phyloP scores from a whole-genome alignment of 2,113 vertebrate genomes.

The Psophia crepitans region DNA sequence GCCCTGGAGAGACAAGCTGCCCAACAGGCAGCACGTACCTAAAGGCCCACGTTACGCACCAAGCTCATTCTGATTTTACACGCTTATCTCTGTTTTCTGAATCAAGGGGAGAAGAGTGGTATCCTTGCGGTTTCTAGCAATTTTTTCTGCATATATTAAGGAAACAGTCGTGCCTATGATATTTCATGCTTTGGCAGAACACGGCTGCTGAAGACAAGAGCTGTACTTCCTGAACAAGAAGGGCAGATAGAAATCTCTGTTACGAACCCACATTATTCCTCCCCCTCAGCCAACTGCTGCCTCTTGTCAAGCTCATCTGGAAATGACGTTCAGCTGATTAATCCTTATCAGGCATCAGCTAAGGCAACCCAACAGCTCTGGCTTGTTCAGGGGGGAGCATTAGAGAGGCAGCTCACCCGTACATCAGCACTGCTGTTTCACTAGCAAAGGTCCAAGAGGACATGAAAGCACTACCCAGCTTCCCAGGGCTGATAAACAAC shows the following conservation, averaged over 20 bases:
- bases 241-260: constrained; percentile 49
- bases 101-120: neutral
- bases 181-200: constrained; percentile 52
- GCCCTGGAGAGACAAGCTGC: neutral
- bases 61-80: neutral
- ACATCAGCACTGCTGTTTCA: neutral
- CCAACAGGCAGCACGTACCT: neutral
- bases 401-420: neutral
- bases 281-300: constrained; percentile 66
- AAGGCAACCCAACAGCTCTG: constrained; percentile 26
- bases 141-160: neutral
- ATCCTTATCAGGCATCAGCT: constrained; percentile 47
- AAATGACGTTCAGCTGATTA: constrained; percentile 55
- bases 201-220: constrained; percentile 30
- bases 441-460: neutral
- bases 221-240: constrained; percentile 48
- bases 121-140: neutral
- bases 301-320: constrained; percentile 56
- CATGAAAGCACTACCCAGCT: neutral
- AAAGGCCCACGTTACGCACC: neutral
- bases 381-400: neutral
- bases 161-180: constrained; percentile 32
- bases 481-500: constrained; percentile 35
- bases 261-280: constrained; percentile 46
- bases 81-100: neutral